Conservation (phyloP, 1,140 invertebrate genomes). For the Lepidurus couesii region DNA sequence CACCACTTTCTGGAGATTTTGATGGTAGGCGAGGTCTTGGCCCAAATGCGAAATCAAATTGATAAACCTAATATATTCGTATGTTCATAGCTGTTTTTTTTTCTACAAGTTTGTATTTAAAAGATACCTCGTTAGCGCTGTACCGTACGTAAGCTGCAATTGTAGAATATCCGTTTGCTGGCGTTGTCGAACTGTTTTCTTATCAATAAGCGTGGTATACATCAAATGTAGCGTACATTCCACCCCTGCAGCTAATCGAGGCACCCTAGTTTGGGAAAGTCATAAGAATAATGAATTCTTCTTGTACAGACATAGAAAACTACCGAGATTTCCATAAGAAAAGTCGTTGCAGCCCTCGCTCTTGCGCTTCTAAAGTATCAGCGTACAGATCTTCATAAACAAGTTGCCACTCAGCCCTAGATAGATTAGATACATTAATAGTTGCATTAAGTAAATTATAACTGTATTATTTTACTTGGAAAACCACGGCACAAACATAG, state of each 20-base stretch:
- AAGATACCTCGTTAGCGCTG: constrained; percentile 51
- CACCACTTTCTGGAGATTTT: constrained; percentile 53
- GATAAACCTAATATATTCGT: constrained; percentile 32
- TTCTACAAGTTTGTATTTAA: background rate
- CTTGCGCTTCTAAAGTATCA: constrained; percentile 43
- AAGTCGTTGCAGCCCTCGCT: constrained; percentile 50
- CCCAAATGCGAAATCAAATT: constrained; percentile 33
- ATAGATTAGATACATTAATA: constrained; percentile 38
- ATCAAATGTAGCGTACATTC: constrained; percentile 59
- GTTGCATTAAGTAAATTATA: constrained; percentile 28
- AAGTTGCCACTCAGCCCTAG: constrained; percentile 53
- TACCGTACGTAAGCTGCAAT: constrained; percentile 53
- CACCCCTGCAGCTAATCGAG: constrained; percentile 58
- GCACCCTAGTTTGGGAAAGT: constrained; percentile 44
- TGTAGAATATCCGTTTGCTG: constrained; percentile 43
- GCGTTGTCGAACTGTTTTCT: constrained; percentile 42
- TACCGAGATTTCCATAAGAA: constrained; percentile 56
- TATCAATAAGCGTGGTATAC: constrained; percentile 52
- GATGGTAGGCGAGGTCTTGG: constrained; percentile 28
- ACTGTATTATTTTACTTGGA: constrained; percentile 34
- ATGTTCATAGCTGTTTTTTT: background rate
- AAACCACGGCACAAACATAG: constrained; percentile 37
- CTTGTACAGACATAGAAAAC: too few species aligned
- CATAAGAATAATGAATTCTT: too few species aligned
- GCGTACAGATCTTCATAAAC: constrained; percentile 54